phyloP scores from a whole-genome alignment of 2,888 invertebrate species.

The Erebia epiphron region DNA sequence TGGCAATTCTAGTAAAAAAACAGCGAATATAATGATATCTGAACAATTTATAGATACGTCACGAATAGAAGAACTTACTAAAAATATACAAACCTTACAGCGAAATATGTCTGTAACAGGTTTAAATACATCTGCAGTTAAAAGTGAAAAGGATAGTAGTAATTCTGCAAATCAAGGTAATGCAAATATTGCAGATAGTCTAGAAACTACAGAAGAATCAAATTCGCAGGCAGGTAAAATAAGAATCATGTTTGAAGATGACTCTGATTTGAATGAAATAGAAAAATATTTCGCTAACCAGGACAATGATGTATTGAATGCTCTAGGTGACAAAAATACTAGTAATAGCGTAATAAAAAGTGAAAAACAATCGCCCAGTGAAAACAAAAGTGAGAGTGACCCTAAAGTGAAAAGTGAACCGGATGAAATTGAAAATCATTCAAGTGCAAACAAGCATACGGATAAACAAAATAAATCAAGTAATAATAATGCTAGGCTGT shows the following conservation, averaged over 20 bases:
- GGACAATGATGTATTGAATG: not conserved
- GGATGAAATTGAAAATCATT: not conserved
- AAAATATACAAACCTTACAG: not conserved
- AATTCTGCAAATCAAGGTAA: not conserved
- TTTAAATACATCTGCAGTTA: not conserved
- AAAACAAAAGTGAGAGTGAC: not conserved
- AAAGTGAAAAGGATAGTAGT: not conserved
- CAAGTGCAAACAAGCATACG: not conserved
- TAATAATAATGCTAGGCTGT: too few relatives aligned
- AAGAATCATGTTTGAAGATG: constrained; percentile 19
- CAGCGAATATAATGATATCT: too few relatives aligned
- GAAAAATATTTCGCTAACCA: not conserved
- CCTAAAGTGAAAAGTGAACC: not conserved
- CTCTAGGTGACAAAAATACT: not conserved
- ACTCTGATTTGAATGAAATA: constrained; percentile 13
- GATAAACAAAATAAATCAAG: not conserved
- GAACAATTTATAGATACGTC: not conserved
- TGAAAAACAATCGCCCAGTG: not conserved
- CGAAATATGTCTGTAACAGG: not conserved
- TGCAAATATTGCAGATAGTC: not conserved
- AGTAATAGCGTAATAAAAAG: not conserved
- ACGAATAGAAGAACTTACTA: not conserved
- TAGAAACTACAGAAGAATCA: too few relatives aligned
- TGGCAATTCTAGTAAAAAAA: not conserved
- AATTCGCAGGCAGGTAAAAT: not conserved